Conservation (phyloP, 1,140 invertebrate genomes). For the Telenomus remus region DNA sequence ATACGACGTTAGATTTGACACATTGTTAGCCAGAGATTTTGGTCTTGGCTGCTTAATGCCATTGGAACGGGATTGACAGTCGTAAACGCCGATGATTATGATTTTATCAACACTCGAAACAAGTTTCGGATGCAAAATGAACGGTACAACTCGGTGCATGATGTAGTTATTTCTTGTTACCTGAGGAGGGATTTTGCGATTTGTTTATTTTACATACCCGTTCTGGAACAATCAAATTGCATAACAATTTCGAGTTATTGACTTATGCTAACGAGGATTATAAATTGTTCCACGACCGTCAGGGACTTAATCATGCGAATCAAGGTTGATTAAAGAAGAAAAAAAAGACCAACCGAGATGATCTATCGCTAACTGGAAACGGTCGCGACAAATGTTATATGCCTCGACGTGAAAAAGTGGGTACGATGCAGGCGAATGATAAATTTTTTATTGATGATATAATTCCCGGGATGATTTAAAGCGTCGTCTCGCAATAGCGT, state of each 20-base stretch:
- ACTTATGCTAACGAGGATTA: slow-evolving; percentile 21
- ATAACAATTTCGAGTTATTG: slow-evolving; percentile 14
- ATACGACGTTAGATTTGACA: slow-evolving; percentile 17
- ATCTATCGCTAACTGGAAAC: slow-evolving; percentile 17
- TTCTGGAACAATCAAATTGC: slow-evolving; percentile 6
- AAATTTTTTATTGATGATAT: slow-evolving; percentile 29
- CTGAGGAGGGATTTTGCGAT: background rate
- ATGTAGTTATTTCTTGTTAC: background rate
- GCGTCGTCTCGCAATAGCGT: too few species aligned
- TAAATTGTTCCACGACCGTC: slow-evolving; percentile 16
- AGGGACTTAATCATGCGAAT: slow-evolving; percentile 14
- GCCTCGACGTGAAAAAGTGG: slow-evolving; percentile 6
- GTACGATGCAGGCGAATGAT: slow-evolving; percentile 1
- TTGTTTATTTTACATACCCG: background rate
- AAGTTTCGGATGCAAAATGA: too few species aligned
- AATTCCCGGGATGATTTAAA: too few species aligned
- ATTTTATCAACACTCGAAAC: too few species aligned
- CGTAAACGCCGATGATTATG: too few species aligned
- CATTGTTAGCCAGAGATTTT: slow-evolving; percentile 16
- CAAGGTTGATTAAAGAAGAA: slow-evolving; percentile 6
- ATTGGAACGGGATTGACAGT: too few species aligned
- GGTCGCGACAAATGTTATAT: slow-evolving; percentile 15
- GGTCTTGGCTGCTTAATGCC: slow-evolving; percentile 15
- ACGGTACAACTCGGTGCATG: too few species aligned
- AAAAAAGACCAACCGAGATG: slow-evolving; percentile 26